These are phyloP conservation scores for Syrphus vitripennis DNA, from an alignment of 2,888 invertebrate genomes.

Conservation along the genomic window DNA sequence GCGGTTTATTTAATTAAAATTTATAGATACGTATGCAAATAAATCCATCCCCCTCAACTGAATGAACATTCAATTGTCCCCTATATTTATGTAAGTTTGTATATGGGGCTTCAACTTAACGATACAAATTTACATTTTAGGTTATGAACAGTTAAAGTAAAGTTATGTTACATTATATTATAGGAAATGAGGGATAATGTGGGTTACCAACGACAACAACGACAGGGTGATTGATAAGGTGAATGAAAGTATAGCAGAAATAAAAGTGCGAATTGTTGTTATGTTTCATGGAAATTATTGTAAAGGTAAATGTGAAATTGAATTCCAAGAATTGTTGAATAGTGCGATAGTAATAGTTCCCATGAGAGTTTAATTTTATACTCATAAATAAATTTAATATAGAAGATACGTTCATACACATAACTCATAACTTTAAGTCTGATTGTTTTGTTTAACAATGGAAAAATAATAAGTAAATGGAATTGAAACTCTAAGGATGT, in stretches of 20 bases:
- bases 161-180: conserved; percentile 5
- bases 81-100: background rate
- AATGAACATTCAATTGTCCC: background rate
- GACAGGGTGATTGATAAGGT: background rate
- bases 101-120: background rate
- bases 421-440: background rate
- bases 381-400: background rate
- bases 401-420: background rate
- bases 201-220: conserved; percentile 3
- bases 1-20: conserved; percentile 58
- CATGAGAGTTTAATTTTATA: conserved; percentile 14
- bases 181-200: conserved; percentile 42
- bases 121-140: background rate
- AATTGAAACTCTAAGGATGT: conserved; percentile 32
- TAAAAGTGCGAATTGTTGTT: background rate
- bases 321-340: conserved; percentile 5
- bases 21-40: conserved; percentile 55
- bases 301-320: conserved; percentile 39
- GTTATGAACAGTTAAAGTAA: background rate
- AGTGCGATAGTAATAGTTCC: conserved; percentile 48
- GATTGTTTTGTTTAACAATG: background rate
- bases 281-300: background rate
- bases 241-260: background rate
- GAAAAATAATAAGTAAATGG: conserved; percentile 49
- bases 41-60: conserved; percentile 38